These are phyloP conservation scores for Ceyx erithaca DNA, from an alignment of 2,797 vertebrate species.

Conservation along the genomic window DNA sequence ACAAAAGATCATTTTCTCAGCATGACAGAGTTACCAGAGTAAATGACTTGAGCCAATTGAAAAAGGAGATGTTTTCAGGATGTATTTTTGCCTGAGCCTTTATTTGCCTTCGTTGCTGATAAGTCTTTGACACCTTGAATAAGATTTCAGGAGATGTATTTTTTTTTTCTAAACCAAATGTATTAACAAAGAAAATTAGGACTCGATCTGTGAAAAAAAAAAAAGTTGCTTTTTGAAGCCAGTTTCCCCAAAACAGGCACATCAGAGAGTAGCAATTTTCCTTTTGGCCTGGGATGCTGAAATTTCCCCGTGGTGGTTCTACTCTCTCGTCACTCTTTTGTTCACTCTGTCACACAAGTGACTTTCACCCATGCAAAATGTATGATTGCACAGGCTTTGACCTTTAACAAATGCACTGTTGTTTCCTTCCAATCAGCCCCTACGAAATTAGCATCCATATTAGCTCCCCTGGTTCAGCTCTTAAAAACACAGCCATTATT, in stretches of 20 bases:
- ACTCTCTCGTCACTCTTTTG: constrained; percentile 36
- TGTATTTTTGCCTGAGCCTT: constrained; percentile 28
- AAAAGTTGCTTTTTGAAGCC: constrained; percentile 9
- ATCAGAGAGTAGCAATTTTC: background rate
- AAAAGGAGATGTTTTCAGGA: constrained; percentile 42
- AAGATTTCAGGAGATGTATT: constrained; percentile 29
- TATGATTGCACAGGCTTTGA: constrained; percentile 59
- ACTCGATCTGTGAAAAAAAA: background rate
- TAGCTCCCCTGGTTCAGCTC: background rate
- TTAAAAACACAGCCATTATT: background rate
- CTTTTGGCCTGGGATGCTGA: background rate
- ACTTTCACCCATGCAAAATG: constrained; percentile 54
- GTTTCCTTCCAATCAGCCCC: constrained; percentile 10
- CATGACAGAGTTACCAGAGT: constrained; percentile 48
- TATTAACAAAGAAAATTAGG: background rate
- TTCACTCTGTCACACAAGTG: constrained; percentile 40
- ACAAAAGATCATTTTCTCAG: constrained; percentile 73
- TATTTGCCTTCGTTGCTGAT: constrained; percentile 11
- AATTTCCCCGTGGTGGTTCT: background rate
- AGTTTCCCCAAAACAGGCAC: background rate
- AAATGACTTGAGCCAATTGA: constrained; percentile 58
- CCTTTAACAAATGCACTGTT: constrained; percentile 42
- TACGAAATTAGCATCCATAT: background rate
- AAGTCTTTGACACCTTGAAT: constrained; percentile 37
- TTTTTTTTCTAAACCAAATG: background rate